Base-by-base conservation (phyloP, 2,113 vertebrate species). In the Ondatra zibethicus region DNA sequence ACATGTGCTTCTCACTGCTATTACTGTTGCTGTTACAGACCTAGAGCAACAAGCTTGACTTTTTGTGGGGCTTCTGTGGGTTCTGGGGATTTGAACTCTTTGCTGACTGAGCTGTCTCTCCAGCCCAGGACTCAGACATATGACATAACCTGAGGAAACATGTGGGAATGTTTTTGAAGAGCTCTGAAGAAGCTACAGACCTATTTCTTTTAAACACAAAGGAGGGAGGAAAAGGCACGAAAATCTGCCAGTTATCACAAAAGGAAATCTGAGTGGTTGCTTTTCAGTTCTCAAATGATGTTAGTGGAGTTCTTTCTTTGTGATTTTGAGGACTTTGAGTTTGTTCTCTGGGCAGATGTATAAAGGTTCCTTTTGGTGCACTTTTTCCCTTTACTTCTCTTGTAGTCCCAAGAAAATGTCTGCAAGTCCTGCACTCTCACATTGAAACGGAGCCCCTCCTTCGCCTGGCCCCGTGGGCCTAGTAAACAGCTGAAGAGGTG, bases 321-420 rank as follows among this genome's bases (percentile, higher is more conserved):
- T 68, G 52, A 66, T 93, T 94, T 96, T 93, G 81, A 76, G 81
- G 29, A 65, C 65, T 61, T 95, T 70, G 76, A 78, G 76, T 84
- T 91, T 95, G 17, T 88, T 96, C 97, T 95, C 78, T 36, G 72
- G 93, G 55, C 9, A 66, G 25, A 72, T 95, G 9, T 92, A 95
- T 86, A 92, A 91, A 82, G 45, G 77, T 92, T 95, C 45, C 77
- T 66, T 92, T 66, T 86, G 55, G 47, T 91, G 11, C 25, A 75
- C 78, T 85, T 92, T 17, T 17, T 33, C 19, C 76, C 82, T 55
- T 72, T 21, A 17, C 39, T 63, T 86, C 27, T 21, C 14, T 76
- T 70, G 13, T 80, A 92, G 29, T 88, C 47, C 65, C 95, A 68
- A 93, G 80, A 55, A 81, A 86, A 1, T 75, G 95, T 84, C 39